A percentile compares a stretch with the other conserved stretches of the same genome.
These are phyloP conservation scores for Octodonta nipae DNA, from an alignment of 2,888 invertebrate species.

Conservation along the genomic window DNA sequence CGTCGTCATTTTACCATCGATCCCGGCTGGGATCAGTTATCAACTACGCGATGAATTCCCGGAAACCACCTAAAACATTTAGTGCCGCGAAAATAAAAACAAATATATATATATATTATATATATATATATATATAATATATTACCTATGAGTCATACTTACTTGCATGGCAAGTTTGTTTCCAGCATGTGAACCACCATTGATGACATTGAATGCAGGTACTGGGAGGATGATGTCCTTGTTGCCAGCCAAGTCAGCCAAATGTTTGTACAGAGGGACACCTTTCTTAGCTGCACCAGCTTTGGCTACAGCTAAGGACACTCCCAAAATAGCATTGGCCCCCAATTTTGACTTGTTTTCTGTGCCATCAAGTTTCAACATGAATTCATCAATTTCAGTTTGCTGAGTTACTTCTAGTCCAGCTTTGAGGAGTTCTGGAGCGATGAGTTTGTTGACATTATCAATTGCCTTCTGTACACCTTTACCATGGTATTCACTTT, in stretches of 20 bases:
- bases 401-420: conserved; percentile 83
- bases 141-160: no score
- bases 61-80: no score
- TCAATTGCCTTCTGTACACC: conserved; percentile 86
- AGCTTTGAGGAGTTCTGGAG: conserved; percentile 64
- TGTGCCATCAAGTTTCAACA: conserved; percentile 86
- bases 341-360: conserved; percentile 94
- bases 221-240: conserved; percentile 82
- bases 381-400: conserved; percentile 72
- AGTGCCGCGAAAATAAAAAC: no score
- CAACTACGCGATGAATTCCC: no score
- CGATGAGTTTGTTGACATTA: conserved; percentile 74
- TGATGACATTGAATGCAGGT: conserved; percentile 98
- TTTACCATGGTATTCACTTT: conserved; percentile 86
- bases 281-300: conserved; percentile 94
- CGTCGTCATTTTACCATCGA: no score
- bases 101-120: no score
- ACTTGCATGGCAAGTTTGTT: conserved; percentile 91
- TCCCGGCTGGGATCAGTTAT: no score
- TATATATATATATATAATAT: no score
- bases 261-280: conserved; percentile 75
- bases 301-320: conserved; percentile 91
- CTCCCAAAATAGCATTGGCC: conserved; percentile 94
- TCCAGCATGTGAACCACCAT: conserved; percentile 97
- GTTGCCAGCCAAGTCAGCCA: conserved; percentile 91